Percentiles rank a stretch among this genome's conserved stretches.
Conservation (phyloP, 2,888 invertebrate genomes). For the Sepioteuthis lessoniana region DNA sequence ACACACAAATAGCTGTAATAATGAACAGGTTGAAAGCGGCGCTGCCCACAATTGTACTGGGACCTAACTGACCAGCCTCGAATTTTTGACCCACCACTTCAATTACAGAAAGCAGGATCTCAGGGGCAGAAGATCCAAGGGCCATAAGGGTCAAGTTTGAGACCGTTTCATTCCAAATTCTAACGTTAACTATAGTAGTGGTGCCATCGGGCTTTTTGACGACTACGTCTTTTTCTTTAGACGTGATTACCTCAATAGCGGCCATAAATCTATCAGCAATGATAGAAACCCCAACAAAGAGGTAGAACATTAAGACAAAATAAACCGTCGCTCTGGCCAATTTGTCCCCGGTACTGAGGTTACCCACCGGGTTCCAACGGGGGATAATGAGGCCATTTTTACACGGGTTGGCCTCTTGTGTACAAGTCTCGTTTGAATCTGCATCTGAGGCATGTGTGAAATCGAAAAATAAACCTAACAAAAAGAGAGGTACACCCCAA, state of each 20-base stretch:
- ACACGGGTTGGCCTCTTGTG: constrained; percentile 77
- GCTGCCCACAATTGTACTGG: constrained; percentile 97
- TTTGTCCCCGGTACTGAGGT: constrained; percentile 80
- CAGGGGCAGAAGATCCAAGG: constrained; percentile 97
- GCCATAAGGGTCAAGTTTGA: constrained; percentile 99
- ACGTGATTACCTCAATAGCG: constrained; percentile 98
- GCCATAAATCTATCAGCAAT: constrained; percentile 99
- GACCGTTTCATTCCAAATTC: constrained; percentile 99
- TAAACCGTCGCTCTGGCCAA: constrained; percentile 91
- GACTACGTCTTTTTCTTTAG: constrained; percentile 94
- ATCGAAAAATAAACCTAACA: background rate
- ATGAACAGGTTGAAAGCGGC: constrained; percentile 99
- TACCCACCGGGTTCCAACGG: constrained; percentile 87
- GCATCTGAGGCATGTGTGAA: background rate
- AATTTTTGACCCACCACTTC: constrained; percentile 92
- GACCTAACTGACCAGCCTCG: constrained; percentile 95
- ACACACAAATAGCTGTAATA: constrained; percentile 95
- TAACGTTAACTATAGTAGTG: constrained; percentile 89
- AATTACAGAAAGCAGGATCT: constrained; percentile 96
- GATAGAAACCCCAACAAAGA: constrained; percentile 99
- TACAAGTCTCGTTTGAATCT: constrained; percentile 55
- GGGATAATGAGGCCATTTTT: constrained; percentile 90
- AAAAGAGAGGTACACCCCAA: background rate
- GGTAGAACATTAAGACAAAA: constrained; percentile 89
- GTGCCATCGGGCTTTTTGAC: constrained; percentile 92